phyloP scores from a whole-genome alignment of 2,113 vertebrate genomes.

The Myxocyprinus asiaticus region DNA sequence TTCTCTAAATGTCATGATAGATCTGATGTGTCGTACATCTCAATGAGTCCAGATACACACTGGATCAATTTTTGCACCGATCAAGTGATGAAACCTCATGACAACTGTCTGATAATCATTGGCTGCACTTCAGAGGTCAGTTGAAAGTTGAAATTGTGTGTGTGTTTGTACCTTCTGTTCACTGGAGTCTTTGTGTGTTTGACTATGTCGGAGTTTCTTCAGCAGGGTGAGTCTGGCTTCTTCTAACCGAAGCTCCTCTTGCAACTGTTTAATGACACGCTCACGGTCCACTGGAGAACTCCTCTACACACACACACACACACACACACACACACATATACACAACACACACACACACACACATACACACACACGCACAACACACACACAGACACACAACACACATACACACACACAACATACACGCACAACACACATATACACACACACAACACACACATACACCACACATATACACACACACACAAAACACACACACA shows the following conservation, averaged over 20 bases:
- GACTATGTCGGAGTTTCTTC: conserved; percentile 93
- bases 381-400: not conserved
- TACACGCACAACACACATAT: not conserved
- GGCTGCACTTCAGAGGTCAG: too few relatives aligned
- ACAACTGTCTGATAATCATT: too few relatives aligned
- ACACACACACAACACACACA: too few relatives aligned
- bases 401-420: too few relatives aligned
- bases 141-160: not conserved
- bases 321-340: not conserved
- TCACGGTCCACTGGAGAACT: conserved; percentile 88
- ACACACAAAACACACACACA: not conserved
- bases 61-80: too few relatives aligned
- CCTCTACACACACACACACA: conserved; percentile 71
- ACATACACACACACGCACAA: not conserved
- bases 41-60: too few relatives aligned
- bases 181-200: conserved; percentile 88
- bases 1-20: too few relatives aligned
- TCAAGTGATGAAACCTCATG: too few relatives aligned
- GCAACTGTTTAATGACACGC: conserved; percentile 88
- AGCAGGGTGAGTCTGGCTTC: conserved; percentile 94
- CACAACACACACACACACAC: not conserved
- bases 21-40: too few relatives aligned
- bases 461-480: not conserved
- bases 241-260: conserved; percentile 90
- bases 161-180: conserved; percentile 81